Conservation (phyloP, 1,140 invertebrate species). For the Monochamus saltuarius region DNA sequence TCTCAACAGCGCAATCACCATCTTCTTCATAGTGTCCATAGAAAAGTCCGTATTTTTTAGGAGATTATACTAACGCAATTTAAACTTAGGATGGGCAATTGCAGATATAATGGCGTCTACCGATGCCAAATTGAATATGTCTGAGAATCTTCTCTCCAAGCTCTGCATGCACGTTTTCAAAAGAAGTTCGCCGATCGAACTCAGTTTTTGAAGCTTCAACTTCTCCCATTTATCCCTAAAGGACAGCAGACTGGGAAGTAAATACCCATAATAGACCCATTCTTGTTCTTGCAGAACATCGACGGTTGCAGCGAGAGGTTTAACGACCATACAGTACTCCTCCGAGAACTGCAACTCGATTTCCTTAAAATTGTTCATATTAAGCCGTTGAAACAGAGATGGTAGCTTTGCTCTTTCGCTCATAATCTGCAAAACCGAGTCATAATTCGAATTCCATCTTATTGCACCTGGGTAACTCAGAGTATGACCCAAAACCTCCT, state of each 20-base stretch:
- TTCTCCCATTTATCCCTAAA: too few relatives aligned
- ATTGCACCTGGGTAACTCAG: too few relatives aligned
- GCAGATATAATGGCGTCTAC: not conserved
- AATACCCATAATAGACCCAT: not conserved
- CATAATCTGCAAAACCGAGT: too few relatives aligned
- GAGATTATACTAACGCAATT: not conserved
- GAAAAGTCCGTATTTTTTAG: not conserved
- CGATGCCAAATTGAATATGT: not conserved
- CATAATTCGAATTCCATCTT: too few relatives aligned
- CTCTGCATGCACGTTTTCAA: too few relatives aligned
- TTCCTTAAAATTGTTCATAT: not conserved
- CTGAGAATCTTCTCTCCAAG: not conserved
- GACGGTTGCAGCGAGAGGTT: not conserved
- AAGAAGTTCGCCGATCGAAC: too few relatives aligned
- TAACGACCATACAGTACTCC: too few relatives aligned
- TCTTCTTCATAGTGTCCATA: not conserved
- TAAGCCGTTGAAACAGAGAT: too few relatives aligned
- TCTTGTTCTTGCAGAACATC: constrained; percentile 1
- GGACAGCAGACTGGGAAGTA: not conserved
- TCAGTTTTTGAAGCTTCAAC: too few relatives aligned
- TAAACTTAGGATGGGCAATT: not conserved
- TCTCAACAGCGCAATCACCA: not conserved
- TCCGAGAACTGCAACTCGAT: not conserved
- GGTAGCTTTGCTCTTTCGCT: too few relatives aligned
- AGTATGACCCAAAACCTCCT: too few relatives aligned